A percentile compares a stretch with the other conserved stretches of the same genome.
These are phyloP conservation scores for Actinia equina DNA, from an alignment of 64 coral and sea anemone genomes.

Conservation along the genomic window DNA sequence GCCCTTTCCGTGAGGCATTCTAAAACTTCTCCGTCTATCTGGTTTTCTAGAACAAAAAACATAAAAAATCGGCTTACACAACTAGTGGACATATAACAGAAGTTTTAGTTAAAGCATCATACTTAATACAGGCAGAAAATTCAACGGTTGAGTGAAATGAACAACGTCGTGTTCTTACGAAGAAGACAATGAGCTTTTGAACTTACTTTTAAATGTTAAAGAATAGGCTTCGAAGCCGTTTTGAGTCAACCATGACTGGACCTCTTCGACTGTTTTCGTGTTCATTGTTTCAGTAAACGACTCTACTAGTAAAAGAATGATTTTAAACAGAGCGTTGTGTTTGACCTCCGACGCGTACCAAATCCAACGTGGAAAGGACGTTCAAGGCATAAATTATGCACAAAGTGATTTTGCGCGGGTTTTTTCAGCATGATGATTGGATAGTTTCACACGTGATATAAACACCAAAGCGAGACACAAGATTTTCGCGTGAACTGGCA, in stretches of 20 bases:
- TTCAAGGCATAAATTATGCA: too few species aligned
- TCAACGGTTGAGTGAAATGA: not conserved
- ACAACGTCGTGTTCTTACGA: not conserved
- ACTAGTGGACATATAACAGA: not conserved
- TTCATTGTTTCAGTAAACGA: too few species aligned
- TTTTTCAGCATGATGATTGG: too few species aligned
- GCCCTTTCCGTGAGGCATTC: slow-evolving; percentile 30
- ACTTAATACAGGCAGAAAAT: too few species aligned
- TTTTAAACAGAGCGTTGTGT: too few species aligned
- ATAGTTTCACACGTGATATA: not conserved
- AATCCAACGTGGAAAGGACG: too few species aligned
- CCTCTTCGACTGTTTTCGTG: slow-evolving; percentile 29
- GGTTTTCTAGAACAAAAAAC: not conserved
- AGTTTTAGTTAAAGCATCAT: not conserved
- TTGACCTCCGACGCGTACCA: too few species aligned
- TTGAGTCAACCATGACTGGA: slow-evolving; percentile 29
- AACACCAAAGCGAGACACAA: not conserved
- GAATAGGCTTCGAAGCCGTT: slow-evolving; percentile 33
- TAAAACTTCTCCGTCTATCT: slow-evolving; percentile 38
- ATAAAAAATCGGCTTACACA: not conserved
- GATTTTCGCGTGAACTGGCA: not conserved
- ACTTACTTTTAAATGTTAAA: slow-evolving; percentile 30
- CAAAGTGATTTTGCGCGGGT: too few species aligned
- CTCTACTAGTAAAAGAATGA: too few species aligned
- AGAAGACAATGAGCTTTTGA: not conserved